Evolutionary conservation across 2,113 vertebrate genomes (phyloP).

Genomic region (Choloepus hoffmanni): DNA sequence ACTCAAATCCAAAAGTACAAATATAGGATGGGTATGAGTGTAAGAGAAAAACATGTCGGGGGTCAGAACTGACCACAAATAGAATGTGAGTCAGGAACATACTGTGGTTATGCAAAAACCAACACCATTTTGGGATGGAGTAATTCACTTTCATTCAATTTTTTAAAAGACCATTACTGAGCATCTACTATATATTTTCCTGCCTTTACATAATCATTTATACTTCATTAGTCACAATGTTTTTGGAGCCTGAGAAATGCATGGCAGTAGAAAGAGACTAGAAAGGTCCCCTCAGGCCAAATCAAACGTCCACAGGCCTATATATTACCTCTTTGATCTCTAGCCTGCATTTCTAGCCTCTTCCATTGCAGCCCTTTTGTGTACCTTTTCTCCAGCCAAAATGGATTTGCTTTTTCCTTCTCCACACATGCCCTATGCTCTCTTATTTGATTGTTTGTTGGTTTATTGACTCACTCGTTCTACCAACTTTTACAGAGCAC

Average conservation of each 20-base stretch:
- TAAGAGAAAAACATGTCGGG: conserved; percentile 64
- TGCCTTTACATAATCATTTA: conserved; percentile 63
- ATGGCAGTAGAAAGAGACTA: conserved; percentile 46
- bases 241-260: conserved; percentile 58
- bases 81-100: conserved; percentile 67
- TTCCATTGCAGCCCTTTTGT: neutral
- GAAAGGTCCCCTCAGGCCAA: neutral
- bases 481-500: neutral
- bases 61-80: conserved; percentile 66
- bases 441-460: neutral
- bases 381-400: neutral
- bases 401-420: conserved; percentile 1
- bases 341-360: neutral
- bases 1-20: conserved; percentile 66
- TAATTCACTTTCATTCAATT: conserved; percentile 62
- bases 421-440: neutral
- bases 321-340: neutral
- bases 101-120: conserved; percentile 64
- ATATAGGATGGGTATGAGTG: conserved; percentile 66
- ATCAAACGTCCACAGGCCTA: neutral
- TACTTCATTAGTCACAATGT: conserved; percentile 49
- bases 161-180: conserved; percentile 56
- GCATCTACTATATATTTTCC: conserved; percentile 61
- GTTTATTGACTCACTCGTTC: conserved; percentile 4
- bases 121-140: conserved; percentile 47